These are phyloP conservation scores for Cheilosia urbana DNA, from an alignment of 2,888 invertebrate species.

Conservation along the genomic window DNA sequence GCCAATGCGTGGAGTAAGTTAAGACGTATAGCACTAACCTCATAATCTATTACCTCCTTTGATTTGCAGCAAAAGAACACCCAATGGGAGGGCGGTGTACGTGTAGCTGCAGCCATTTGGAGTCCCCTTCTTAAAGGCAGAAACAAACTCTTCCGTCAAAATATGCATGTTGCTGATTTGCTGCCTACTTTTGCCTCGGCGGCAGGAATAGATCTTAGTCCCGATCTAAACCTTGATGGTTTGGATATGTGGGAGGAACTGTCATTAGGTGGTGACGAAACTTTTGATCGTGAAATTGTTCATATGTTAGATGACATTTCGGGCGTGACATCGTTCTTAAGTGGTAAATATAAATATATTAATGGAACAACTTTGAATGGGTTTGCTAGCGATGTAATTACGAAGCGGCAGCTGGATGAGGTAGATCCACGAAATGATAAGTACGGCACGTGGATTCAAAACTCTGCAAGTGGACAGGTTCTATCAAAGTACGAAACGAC, in stretches of 20 bases:
- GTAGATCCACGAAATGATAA: conserved; percentile 78
- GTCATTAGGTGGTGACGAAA: conserved; percentile 81
- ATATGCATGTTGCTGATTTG: conserved; percentile 93
- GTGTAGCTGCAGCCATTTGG: conserved; percentile 91
- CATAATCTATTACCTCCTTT: neutral
- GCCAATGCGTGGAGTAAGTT: conserved; percentile 90
- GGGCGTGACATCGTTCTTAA: conserved; percentile 79
- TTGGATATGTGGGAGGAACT: conserved; percentile 89
- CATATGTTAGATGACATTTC: conserved; percentile 89
- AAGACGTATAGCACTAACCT: neutral
- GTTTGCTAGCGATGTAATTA: conserved; percentile 78
- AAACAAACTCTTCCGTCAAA: conserved; percentile 86
- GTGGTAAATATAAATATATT: conserved; percentile 80
- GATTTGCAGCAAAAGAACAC: conserved; percentile 88
- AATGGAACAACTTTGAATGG: conserved; percentile 81
- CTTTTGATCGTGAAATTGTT: conserved; percentile 86
- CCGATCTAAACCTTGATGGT: conserved; percentile 85
- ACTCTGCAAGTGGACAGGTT: conserved; percentile 77
- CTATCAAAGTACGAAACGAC: conserved; percentile 76
- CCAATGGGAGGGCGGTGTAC: conserved; percentile 93
- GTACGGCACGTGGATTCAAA: conserved; percentile 78
- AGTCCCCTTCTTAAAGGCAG: conserved; percentile 86
- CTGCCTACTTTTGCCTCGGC: conserved; percentile 88
- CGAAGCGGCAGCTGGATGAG: conserved; percentile 77
- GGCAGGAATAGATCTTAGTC: conserved; percentile 78